These are phyloP conservation scores for Liopterus haemorrhoidalis DNA, from an alignment of 2,888 invertebrate species.

Conservation along the genomic window DNA sequence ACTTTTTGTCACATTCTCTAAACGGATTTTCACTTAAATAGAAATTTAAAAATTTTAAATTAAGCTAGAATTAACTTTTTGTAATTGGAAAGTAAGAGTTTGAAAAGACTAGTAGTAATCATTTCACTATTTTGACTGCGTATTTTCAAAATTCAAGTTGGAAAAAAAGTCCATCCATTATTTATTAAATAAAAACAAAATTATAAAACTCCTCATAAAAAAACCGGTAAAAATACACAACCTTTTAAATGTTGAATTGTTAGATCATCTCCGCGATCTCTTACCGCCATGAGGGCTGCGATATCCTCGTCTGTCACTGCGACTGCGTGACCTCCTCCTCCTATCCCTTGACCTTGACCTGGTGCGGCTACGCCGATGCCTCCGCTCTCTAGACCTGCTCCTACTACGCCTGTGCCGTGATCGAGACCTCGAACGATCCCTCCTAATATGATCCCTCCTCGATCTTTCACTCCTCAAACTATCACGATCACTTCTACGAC, in stretches of 20 bases:
- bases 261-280: slow-evolving; percentile 36
- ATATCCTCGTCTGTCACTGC: slow-evolving; percentile 31
- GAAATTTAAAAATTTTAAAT: no score
- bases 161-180: no score
- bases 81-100: no score
- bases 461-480: background rate
- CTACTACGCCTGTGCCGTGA: slow-evolving; percentile 16
- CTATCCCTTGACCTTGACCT: slow-evolving; percentile 26
- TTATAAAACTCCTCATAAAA: slow-evolving; percentile 29
- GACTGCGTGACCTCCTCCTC: slow-evolving; percentile 28
- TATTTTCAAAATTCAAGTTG: no score
- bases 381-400: slow-evolving; percentile 33
- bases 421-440: slow-evolving; percentile 17
- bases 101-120: no score
- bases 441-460: slow-evolving; percentile 5
- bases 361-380: slow-evolving; percentile 18
- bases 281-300: slow-evolving; percentile 36
- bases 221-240: slow-evolving; percentile 24
- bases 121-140: no score
- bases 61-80: no score
- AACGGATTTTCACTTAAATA: no score
- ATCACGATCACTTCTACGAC: slow-evolving; percentile 1
- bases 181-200: slow-evolving; percentile 16
- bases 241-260: slow-evolving; percentile 13
- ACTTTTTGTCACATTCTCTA: no score